These are phyloP conservation scores for Tympanoctomys barrerae DNA, from an alignment of 2,797 vertebrate species.

Conservation along the genomic window DNA sequence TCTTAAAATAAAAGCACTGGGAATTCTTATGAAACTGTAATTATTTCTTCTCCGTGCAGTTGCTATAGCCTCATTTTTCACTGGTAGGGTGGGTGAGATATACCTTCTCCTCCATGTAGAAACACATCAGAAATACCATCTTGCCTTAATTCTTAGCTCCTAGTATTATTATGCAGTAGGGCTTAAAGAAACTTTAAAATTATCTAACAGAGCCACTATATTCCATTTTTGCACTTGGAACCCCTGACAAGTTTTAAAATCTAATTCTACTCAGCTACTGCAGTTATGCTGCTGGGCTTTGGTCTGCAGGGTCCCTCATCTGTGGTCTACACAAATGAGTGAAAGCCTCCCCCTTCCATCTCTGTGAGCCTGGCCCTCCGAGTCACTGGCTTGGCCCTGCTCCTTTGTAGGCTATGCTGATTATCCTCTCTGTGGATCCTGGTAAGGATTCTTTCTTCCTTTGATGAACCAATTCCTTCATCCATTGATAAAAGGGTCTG, in stretches of 20 bases:
- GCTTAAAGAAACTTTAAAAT: conserved; percentile 21
- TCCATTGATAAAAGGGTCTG: conserved; percentile 87
- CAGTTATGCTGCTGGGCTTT: conserved; percentile 87
- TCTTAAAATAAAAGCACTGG: not conserved
- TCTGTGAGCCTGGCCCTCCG: conserved; percentile 82
- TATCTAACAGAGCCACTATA: not conserved
- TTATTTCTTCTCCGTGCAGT: not conserved
- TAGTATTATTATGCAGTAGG: conserved; percentile 77
- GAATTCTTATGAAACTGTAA: conserved; percentile 3
- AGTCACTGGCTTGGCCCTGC: conserved; percentile 83
- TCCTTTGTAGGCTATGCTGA: conserved; percentile 77
- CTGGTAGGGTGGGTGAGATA: not conserved
- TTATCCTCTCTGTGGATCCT: conserved; percentile 82
- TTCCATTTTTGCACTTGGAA: conserved; percentile 85
- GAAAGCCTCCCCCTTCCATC: conserved; percentile 87
- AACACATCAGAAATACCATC: conserved; percentile 44
- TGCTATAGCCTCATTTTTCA: not conserved
- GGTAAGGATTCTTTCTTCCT: conserved; percentile 83
- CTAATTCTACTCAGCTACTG: conserved; percentile 84
- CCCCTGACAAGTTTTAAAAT: conserved; percentile 86
- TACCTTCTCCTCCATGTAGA: not conserved
- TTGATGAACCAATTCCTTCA: conserved; percentile 86
- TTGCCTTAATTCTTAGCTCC: conserved; percentile 60
- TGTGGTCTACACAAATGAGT: conserved; percentile 87
- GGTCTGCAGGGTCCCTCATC: conserved; percentile 87